These are phyloP conservation scores for Drosophila nigromelanica DNA, from an alignment of 1,140 invertebrate species.

Conservation along the genomic window DNA sequence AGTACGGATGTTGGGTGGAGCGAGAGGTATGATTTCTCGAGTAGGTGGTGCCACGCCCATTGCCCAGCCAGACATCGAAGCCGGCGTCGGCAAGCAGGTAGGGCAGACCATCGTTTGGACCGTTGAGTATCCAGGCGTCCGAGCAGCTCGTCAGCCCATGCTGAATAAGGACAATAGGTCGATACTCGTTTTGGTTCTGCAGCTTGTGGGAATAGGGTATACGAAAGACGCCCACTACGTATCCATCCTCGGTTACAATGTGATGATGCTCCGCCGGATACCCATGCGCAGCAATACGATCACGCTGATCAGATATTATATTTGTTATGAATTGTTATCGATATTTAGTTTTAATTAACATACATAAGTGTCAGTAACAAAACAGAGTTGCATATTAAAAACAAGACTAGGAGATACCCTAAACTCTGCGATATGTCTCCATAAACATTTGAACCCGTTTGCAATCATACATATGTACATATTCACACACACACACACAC, in stretches of 20 bases:
- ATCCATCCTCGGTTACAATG: slow-evolving; percentile 85
- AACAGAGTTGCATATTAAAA: too few relatives aligned
- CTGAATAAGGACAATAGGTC: slow-evolving; percentile 87
- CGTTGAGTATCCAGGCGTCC: slow-evolving; percentile 89
- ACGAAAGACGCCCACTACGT: slow-evolving; percentile 84
- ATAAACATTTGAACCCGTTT: too few relatives aligned
- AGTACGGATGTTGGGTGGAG: slow-evolving; percentile 85
- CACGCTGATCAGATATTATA: slow-evolving; percentile 17
- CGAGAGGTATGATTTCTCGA: slow-evolving; percentile 83
- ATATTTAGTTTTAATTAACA: too few relatives aligned
- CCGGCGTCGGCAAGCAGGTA: slow-evolving; percentile 88
- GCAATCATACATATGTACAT: too few relatives aligned
- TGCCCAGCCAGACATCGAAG: slow-evolving; percentile 88
- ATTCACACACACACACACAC: too few relatives aligned
- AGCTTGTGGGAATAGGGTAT: slow-evolving; percentile 82
- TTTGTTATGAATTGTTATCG: too few relatives aligned
- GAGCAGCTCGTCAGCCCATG: slow-evolving; percentile 91
- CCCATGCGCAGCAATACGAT: slow-evolving; percentile 59
- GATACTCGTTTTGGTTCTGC: slow-evolving; percentile 54
- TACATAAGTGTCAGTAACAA: too few relatives aligned
- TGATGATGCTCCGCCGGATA: slow-evolving; percentile 86
- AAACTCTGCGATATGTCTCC: too few relatives aligned
- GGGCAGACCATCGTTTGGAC: slow-evolving; percentile 85
- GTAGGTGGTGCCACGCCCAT: slow-evolving; percentile 84
- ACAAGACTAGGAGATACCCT: too few relatives aligned